Evolutionary conservation across 1,140 invertebrate species (phyloP), one percentile per base, ranked within the genome.

Genomic region (Drosophila carrolli): DNA sequence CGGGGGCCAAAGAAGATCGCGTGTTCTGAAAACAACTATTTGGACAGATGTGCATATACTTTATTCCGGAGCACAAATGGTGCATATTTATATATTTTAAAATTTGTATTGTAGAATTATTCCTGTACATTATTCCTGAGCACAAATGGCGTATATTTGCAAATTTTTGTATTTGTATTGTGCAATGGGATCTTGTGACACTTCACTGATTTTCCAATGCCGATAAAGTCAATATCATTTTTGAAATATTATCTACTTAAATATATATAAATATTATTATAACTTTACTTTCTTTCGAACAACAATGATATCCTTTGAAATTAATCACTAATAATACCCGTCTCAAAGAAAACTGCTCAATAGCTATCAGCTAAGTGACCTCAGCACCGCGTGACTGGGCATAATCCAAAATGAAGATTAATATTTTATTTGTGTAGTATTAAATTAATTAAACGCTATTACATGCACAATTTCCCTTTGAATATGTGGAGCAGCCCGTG

Each of bases 381-480:
- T 29, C 38, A 43, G 32, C 27, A n/a, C 55, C 50, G 41, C 43
- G 50, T 81, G 59, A 81, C 79, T 77, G 50, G 55, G 19, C 56
- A 70, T 23, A 65, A 46, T 38, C 8, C 8, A 13, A 38, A 44
- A 56, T 16, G 19, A 61, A 56, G 53, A 59, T 55, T 62, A 50
- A 77, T 58, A 66, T 38, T 19, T 19, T 51, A 23, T 61, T 74
- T 63, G 55, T 53, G 43, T 47, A 32, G 16, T 68, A 11, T 50
- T 29, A n/a, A 75, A 75, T 41, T 32, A 73, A 77, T 68, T 63
- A 47, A 58, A 51, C 23, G 50, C 58, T 74, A 74, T 78, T 81
- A 70, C 55, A 43, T 13, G 54, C 58, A 82, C 65, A 79, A 70
- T 71, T 70, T 71, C 51, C 37, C 37, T 50, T 71, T 53, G 10